A percentile compares a stretch with the other conserved stretches of the same genome.
Evolutionary conservation across 2,888 invertebrate species (phyloP).

Genomic region (Calliphora vomitoria): DNA sequence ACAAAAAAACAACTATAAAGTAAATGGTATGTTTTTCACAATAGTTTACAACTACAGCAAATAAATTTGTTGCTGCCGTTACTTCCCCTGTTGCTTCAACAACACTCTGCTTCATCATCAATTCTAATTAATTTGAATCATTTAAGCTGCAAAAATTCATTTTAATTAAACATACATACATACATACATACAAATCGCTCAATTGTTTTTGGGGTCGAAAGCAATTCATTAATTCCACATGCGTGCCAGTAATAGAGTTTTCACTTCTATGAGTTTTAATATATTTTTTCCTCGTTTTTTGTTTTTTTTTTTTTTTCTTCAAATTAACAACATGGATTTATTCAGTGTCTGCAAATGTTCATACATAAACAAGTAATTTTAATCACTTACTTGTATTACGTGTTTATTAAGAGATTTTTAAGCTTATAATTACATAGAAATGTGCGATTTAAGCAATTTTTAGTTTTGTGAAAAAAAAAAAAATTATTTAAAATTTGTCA

Average conservation of each 20-base stretch:
- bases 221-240: slow-evolving; percentile 56
- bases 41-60: background rate
- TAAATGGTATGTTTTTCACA: slow-evolving; percentile 2
- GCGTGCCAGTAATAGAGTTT: slow-evolving; percentile 32
- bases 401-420: background rate
- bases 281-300: background rate
- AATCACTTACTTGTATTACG: background rate
- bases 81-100: background rate
- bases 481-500: no score
- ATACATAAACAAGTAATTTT: background rate
- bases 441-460: background rate
- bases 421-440: background rate
- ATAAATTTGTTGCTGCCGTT: background rate
- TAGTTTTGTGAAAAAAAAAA: no score
- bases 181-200: slow-evolving; percentile 40
- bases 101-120: slow-evolving; percentile 11
- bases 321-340: background rate
- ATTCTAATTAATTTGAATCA: slow-evolving; percentile 52
- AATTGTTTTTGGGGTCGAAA: slow-evolving; percentile 44
- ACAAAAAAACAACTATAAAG: slow-evolving; percentile 4
- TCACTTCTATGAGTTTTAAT: background rate
- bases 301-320: background rate
- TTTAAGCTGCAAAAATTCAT: slow-evolving; percentile 50
- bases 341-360: slow-evolving; percentile 1
- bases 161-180: slow-evolving; percentile 48